Conservation (phyloP, 2,113 vertebrate genomes). For the Chaetura pelagica region DNA sequence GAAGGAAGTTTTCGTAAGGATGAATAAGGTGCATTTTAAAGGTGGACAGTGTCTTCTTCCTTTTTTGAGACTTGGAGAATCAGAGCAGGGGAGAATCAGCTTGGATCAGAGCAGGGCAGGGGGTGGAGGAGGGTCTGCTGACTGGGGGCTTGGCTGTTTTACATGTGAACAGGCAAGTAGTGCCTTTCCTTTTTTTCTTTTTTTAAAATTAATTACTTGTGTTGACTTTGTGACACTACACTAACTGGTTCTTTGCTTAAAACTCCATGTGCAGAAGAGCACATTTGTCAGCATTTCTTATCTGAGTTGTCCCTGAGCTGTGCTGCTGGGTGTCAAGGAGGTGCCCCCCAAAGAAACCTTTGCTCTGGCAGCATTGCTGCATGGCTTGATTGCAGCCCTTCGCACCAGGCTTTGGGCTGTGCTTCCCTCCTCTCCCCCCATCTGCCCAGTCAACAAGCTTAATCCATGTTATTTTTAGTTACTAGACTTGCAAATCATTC, state of each 20-base stretch:
- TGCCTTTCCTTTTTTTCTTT: not conserved
- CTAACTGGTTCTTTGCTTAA: not conserved
- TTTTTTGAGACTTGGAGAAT: not conserved
- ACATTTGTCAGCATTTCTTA: not conserved
- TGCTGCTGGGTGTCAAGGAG: not conserved
- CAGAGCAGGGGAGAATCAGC: not conserved
- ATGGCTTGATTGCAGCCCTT: not conserved
- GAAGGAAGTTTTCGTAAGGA: not conserved
- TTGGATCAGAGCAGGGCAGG: not conserved
- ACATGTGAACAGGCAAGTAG: not conserved
- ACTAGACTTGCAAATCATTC: not conserved
- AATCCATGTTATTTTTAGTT: not conserved
- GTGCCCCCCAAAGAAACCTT: not conserved
- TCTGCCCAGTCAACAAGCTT: not conserved
- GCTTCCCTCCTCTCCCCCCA: not conserved
- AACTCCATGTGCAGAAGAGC: not conserved
- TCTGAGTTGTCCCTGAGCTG: not conserved
- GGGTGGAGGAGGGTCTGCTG: not conserved
- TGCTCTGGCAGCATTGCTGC: accelerated
- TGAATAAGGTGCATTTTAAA: not conserved
- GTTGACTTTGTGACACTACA: not conserved
- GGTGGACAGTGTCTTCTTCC: not conserved
- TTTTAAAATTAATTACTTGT: not conserved
- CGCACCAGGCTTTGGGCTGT: not conserved
- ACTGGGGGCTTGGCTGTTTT: not conserved